Evolutionary conservation across 2,797 vertebrate species (phyloP).

Genomic region (Ambastaia sidthimunki): DNA sequence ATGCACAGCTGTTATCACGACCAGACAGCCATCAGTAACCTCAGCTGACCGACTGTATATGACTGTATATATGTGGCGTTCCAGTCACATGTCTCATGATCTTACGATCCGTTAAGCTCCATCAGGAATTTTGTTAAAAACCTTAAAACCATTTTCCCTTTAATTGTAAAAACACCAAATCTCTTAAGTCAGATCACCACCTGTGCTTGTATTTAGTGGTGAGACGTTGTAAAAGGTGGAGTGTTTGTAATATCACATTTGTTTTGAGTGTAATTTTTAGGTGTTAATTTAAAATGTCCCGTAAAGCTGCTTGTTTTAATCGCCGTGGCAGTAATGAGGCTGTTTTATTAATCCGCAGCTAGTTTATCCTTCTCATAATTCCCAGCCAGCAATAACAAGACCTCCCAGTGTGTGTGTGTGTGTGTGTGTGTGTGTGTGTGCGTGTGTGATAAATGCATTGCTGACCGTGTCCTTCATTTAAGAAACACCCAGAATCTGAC

Average conservation of each 20-base stretch:
- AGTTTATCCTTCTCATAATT: slow-evolving; percentile 71
- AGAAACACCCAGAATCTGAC: slow-evolving; percentile 16
- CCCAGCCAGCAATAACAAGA: slow-evolving; percentile 64
- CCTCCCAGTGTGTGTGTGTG: slow-evolving; percentile 22
- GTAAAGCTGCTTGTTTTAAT: slow-evolving; percentile 73
- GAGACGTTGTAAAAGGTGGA: slow-evolving; percentile 3
- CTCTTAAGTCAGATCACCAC: slow-evolving; percentile 41
- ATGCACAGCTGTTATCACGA: not conserved
- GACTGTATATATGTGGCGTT: slow-evolving; percentile 53
- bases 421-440: not conserved
- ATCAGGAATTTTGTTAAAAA: slow-evolving; percentile 57
- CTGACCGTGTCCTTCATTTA: slow-evolving; percentile 6
- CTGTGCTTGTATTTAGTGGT: slow-evolving; percentile 11
- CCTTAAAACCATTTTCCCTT: slow-evolving; percentile 56
- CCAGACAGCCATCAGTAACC: not conserved
- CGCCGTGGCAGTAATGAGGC: slow-evolving; percentile 70
- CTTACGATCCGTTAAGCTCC: slow-evolving; percentile 37
- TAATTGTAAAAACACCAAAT: slow-evolving; percentile 58
- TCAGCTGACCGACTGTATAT: slow-evolving; percentile 52
- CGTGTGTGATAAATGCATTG: slow-evolving; percentile 15
- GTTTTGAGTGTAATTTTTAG: slow-evolving; percentile 45
- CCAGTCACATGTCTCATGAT: slow-evolving; percentile 42
- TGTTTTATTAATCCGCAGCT: slow-evolving; percentile 73
- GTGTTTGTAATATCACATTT: slow-evolving; percentile 18
- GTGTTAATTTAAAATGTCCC: slow-evolving; percentile 60